A percentile compares a stretch with the other conserved stretches of the same genome.
These are phyloP conservation scores for Enoplolaimus lenunculus DNA, from an alignment of 2,888 invertebrate genomes.

Conservation along the genomic window DNA sequence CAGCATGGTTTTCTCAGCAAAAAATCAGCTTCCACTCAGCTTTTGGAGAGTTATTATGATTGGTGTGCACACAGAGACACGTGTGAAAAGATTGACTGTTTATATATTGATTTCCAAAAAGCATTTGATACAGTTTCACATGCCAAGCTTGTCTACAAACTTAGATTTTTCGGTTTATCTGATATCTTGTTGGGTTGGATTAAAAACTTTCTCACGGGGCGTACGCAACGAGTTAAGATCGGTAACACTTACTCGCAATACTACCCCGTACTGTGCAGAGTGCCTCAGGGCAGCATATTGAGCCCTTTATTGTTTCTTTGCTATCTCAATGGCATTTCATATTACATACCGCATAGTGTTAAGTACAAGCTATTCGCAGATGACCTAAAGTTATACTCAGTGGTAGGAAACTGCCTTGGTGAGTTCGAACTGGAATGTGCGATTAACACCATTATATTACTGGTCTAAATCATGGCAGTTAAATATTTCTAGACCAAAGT, in stretches of 20 bases:
- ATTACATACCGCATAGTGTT: neutral
- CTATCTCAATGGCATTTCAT: neutral
- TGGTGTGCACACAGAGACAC: neutral
- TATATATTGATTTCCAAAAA: neutral
- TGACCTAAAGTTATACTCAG: neutral
- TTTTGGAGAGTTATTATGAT: neutral
- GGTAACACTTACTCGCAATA: neutral
- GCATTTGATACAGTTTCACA: neutral
- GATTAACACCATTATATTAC: neutral
- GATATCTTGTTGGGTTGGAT: neutral
- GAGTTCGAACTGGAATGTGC: neutral
- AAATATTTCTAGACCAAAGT: neutral
- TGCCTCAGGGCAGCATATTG: neutral
- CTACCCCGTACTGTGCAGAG: neutral
- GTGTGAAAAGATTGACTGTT: neutral
- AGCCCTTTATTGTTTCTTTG: neutral
- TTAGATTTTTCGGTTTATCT: neutral
- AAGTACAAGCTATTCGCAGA: neutral
- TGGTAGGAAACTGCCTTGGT: neutral
- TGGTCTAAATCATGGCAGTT: neutral
- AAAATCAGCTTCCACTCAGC: neutral
- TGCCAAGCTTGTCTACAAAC: conserved; percentile 5
- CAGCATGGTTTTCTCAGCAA: neutral
- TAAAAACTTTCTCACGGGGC: neutral
- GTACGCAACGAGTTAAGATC: neutral